phyloP scores from a whole-genome alignment of 1,140 invertebrate species.

The Drosophila truncata region DNA sequence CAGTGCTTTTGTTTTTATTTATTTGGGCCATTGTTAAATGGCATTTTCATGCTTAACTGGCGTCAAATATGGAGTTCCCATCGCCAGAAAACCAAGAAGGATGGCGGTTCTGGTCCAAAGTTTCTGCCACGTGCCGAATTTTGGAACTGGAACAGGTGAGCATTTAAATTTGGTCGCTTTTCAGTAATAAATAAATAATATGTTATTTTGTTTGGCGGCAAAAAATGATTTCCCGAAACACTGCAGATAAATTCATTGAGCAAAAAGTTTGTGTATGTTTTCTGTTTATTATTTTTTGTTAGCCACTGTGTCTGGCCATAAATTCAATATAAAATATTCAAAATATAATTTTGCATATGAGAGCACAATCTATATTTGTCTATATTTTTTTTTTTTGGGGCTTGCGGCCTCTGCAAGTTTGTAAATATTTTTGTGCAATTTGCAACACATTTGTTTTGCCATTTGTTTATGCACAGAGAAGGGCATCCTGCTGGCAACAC shows the following conservation, averaged over 20 bases:
- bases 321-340: conserved; percentile 64
- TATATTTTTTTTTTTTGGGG: conserved; percentile 20
- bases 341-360: conserved; percentile 48
- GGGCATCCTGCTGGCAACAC: not conserved
- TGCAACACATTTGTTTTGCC: conserved; percentile 40
- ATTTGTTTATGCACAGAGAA: conserved; percentile 39
- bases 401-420: conserved; percentile 33
- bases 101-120: conserved; percentile 31
- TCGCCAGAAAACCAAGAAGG: not conserved
- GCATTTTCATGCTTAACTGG: conserved; percentile 82
- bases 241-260: conserved; percentile 43
- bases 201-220: conserved; percentile 31
- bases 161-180: conserved; percentile 52
- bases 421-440: conserved; percentile 58
- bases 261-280: conserved; percentile 11
- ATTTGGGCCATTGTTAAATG: conserved; percentile 79
- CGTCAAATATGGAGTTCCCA: conserved; percentile 74
- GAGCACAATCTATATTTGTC: conserved; percentile 21
- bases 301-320: conserved; percentile 12
- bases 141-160: conserved; percentile 12
- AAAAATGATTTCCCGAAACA: conserved; percentile 51
- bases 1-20: conserved; percentile 63
- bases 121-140: conserved; percentile 67
- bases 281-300: conserved; percentile 21
- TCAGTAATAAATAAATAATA: conserved; percentile 40